A percentile compares a stretch with the other conserved stretches of the same genome.
Evolutionary conservation across 1,140 invertebrate species (phyloP).

Genomic region (Heliothis virescens): DNA sequence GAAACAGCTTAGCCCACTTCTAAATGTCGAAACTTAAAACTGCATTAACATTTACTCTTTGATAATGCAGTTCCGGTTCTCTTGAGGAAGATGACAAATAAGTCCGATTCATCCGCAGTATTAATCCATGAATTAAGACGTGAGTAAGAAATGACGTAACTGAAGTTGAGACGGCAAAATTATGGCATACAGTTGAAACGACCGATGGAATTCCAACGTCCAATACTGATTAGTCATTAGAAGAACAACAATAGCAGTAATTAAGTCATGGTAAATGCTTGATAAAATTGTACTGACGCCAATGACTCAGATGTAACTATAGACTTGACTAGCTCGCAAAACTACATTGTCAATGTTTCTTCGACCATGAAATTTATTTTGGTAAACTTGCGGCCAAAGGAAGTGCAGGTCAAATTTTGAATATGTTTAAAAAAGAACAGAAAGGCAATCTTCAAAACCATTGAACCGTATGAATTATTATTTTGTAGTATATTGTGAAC

Average conservation of each 20-base stretch:
- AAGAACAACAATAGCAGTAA: slow-evolving; percentile 30
- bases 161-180: slow-evolving; percentile 3
- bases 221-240: slow-evolving; percentile 32
- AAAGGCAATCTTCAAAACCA: slow-evolving; percentile 1
- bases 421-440: slow-evolving; percentile 16
- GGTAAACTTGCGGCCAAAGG: slow-evolving; percentile 4
- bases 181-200: slow-evolving; percentile 18
- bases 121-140: background rate
- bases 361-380: slow-evolving; percentile 38
- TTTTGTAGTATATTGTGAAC: background rate
- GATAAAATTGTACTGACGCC: slow-evolving; percentile 32
- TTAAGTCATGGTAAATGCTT: slow-evolving; percentile 31
- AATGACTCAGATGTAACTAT: slow-evolving; percentile 20
- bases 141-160: slow-evolving; percentile 38
- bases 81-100: slow-evolving; percentile 23
- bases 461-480: background rate
- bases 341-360: slow-evolving; percentile 40
- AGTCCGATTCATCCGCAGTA: background rate
- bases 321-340: slow-evolving; percentile 20
- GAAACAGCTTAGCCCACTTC: slow-evolving; percentile 27
- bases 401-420: slow-evolving; percentile 6
- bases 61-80: slow-evolving; percentile 17
- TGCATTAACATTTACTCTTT: background rate
- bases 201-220: slow-evolving; percentile 25
- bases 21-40: slow-evolving; percentile 14